Percentiles rank a stretch among this genome's conserved stretches.
These are phyloP conservation scores for Esox niger DNA, from an alignment of 2,113 vertebrate species.

Conservation along the genomic window DNA sequence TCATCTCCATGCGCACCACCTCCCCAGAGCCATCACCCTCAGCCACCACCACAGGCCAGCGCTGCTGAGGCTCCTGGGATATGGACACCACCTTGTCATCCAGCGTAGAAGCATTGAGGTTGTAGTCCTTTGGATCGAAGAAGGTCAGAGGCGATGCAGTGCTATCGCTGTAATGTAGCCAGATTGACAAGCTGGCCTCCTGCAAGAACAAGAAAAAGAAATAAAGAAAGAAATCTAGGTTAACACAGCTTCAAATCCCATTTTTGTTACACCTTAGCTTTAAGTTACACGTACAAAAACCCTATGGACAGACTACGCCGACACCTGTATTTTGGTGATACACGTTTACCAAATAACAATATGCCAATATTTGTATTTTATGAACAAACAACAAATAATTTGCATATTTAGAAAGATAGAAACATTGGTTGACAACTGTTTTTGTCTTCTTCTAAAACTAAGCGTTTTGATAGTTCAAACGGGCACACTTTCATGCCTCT, in stretches of 20 bases:
- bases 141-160: conserved; percentile 86
- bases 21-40: conserved; percentile 86
- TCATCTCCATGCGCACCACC: conserved; percentile 84
- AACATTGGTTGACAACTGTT: neutral
- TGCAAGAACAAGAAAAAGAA: conserved; percentile 53
- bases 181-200: conserved; percentile 93
- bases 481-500: conserved; percentile 21
- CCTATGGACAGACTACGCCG: neutral
- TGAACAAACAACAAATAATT: conserved; percentile 9
- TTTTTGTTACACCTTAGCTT: neutral
- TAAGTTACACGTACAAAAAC: neutral
- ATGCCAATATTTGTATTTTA: no score
- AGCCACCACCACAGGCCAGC: conserved; percentile 84
- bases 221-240: conserved; percentile 26
- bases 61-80: conserved; percentile 80
- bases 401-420: neutral
- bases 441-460: neutral
- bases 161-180: conserved; percentile 94
- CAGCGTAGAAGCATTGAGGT: conserved; percentile 85
- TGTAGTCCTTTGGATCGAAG: conserved; percentile 94
- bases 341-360: neutral
- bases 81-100: conserved; percentile 85
- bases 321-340: neutral
- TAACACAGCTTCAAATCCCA: neutral
- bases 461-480: conserved; percentile 19